phyloP scores from a whole-genome alignment of 2,113 vertebrate species.

The Erinaceus europaeus region DNA sequence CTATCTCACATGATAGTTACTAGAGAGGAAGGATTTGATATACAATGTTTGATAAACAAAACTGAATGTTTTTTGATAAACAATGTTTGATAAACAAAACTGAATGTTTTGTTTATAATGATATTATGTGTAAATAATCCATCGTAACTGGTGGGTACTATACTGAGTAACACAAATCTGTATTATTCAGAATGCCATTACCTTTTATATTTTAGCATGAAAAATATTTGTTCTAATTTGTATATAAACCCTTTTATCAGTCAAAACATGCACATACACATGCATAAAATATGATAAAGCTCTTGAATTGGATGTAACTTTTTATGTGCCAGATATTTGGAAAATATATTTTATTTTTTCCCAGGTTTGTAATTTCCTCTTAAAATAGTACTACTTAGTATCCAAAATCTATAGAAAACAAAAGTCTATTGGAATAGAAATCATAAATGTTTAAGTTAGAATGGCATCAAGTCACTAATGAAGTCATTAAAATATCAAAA shows the following conservation, averaged over 20 bases:
- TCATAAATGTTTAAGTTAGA: conserved; percentile 49
- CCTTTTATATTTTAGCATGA: not conserved
- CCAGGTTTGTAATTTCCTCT: conserved; percentile 34
- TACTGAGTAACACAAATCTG: not conserved
- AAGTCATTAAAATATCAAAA: conserved; percentile 57
- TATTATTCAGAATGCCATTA: not conserved
- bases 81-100: too few relatives aligned
- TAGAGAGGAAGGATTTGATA: not conserved
- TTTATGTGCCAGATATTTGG: not conserved
- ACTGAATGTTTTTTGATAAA: too few relatives aligned
- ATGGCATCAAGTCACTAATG: conserved; percentile 59
- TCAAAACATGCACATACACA: not conserved
- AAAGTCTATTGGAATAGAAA: conserved; percentile 43
- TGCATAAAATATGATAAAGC: not conserved
- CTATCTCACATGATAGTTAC: not conserved
- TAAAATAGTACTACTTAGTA: conserved; percentile 19
- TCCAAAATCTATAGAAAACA: not conserved
- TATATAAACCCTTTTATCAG: not conserved
- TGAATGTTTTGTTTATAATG: not conserved
- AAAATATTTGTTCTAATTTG: not conserved
- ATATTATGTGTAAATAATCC: not conserved
- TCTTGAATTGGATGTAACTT: not conserved
- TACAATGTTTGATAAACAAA: too few relatives aligned
- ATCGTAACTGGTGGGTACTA: not conserved
- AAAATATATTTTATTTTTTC: conserved; percentile 24